phyloP scores from a whole-genome alignment of 2,797 vertebrate species.

The Monodelphis domestica region DNA sequence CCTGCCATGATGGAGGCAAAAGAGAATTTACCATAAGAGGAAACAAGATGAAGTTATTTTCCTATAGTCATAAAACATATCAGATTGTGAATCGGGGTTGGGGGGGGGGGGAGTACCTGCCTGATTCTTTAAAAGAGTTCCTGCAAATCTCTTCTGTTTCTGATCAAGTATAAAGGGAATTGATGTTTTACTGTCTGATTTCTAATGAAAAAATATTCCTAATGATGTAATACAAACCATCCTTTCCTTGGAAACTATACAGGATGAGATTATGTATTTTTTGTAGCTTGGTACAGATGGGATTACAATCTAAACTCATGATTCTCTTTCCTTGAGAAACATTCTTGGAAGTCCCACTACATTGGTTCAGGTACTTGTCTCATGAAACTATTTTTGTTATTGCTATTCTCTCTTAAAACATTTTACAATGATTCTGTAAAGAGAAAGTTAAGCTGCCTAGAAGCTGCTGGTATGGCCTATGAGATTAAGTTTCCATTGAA shows the following conservation, averaged over 20 bases:
- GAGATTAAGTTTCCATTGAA: neutral
- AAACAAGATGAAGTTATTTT: neutral
- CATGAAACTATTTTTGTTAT: neutral
- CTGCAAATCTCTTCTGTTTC: neutral
- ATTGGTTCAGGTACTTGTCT: neutral
- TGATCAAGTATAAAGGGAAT: neutral
- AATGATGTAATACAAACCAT: neutral
- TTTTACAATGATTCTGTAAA: constrained; percentile 12
- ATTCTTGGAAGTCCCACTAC: neutral
- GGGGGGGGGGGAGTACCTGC: neutral
- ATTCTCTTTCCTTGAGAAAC: neutral
- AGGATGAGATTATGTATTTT: neutral
- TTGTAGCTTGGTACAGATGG: neutral
- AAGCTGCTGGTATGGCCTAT: neutral
- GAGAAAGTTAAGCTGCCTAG: neutral
- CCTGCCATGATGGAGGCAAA: neutral
- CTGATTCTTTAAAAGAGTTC: neutral
- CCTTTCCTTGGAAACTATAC: neutral
- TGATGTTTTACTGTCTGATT: neutral
- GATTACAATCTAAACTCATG: neutral
- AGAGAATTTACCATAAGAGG: neutral
- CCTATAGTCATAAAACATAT: neutral
- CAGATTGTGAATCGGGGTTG: neutral
- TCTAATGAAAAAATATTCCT: neutral
- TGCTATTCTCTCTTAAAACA: neutral